Evolutionary conservation across 1,140 invertebrate species (phyloP), one percentile per base, ranked within the genome.

Genomic region (Armadillidium nasatum): DNA sequence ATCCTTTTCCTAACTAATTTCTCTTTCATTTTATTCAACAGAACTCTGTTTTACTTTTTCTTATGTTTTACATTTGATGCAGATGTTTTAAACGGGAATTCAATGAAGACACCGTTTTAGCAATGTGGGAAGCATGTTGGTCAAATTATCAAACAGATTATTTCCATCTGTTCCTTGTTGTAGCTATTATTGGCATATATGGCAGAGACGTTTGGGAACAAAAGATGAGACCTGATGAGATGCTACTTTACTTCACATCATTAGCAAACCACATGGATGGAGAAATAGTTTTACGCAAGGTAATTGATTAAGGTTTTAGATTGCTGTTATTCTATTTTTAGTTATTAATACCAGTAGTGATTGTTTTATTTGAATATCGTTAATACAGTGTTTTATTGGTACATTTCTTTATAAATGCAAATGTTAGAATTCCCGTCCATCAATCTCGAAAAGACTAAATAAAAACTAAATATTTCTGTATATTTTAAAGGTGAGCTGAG

Each of bases 201-300:
- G 94, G 93, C 82, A 88, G 89, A 80, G 88, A 89, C 4, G 87
- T 99, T 10, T 95, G 97, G 80, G 92, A 92, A 82, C 93, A 92
- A 82, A 89, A 92, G 81, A 96, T 93, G 86, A 94, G 94, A 73
- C 94, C 98, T 82, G 97, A 94, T 19, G 96, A 98, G 87, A 97
- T 98, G 82, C 86, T 98, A 15, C 97, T 98, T 87, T 93, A 97
- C 85, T 98, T 98, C 84, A 96, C 94, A 83, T 96, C 94, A 15
- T 86, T 97, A 46, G 93, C 95, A 23, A 95, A 95, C 91, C 96
- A 96, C 83, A 97, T 98, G 95, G 94, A 96, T 84, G 95, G 94
- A 0, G 89, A 91, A 60, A 85, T 96, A 15, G 94, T 97, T 50
- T 86, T 96, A 10, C 88, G 93, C 79, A 97, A 97, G 86, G 89